These are phyloP conservation scores for Aphidius ervi DNA, from an alignment of 1,140 invertebrate species.

Conservation along the genomic window DNA sequence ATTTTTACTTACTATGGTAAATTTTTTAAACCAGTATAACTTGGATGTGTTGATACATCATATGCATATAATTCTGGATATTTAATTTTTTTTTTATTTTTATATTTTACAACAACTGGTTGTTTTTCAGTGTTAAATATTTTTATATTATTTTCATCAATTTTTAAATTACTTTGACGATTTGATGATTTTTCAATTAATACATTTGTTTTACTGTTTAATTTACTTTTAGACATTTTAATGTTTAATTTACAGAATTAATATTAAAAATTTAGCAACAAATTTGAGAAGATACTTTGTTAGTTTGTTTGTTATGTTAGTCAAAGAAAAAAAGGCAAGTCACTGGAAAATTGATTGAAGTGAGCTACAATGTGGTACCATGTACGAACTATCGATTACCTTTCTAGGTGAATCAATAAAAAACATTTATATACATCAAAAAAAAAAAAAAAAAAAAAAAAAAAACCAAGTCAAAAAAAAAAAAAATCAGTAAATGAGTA, in stretches of 20 bases:
- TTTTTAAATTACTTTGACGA: neutral
- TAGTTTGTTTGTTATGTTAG: no score
- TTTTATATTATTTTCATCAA: neutral
- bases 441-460: neutral
- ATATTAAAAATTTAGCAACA: no score
- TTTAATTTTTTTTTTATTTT: conserved; percentile 27
- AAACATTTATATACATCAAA: neutral
- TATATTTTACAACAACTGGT: conserved; percentile 20
- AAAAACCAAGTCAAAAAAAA: neutral
- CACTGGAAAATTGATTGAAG: conserved; percentile 25
- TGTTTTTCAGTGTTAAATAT: conserved; percentile 12
- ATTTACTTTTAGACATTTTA: neutral
- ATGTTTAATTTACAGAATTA: neutral
- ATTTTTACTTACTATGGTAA: conserved; percentile 36
- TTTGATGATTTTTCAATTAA: neutral
- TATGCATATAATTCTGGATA: conserved; percentile 39
- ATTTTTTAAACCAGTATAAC: conserved; percentile 35
- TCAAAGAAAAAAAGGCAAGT: neutral
- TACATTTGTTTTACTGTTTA: neutral
- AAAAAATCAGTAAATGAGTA: no score
- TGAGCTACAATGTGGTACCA: conserved; percentile 43
- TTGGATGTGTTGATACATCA: conserved; percentile 39
- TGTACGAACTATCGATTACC: conserved; percentile 47
- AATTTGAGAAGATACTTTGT: no score
- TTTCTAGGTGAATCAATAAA: conserved; percentile 26